phyloP scores from a whole-genome alignment of 2,113 vertebrate genomes.

The Empidonax alnorum region DNA sequence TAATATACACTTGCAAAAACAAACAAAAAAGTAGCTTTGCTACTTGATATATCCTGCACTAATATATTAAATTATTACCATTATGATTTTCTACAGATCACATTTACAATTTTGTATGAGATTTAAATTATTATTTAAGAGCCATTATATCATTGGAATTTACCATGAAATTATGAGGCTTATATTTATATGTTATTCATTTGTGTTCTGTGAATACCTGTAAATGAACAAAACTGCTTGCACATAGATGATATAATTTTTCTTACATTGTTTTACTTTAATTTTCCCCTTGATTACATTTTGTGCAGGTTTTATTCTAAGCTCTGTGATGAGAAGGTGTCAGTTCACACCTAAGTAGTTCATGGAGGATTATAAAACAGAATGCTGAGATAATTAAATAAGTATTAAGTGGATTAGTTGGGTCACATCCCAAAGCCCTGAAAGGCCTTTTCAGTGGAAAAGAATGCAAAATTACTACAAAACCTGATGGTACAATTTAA shows the following conservation, averaged over 20 bases:
- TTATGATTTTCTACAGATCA: neutral
- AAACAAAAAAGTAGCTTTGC: neutral
- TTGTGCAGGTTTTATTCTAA: conserved; percentile 20
- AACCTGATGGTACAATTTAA: neutral
- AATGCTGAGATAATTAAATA: conserved; percentile 34
- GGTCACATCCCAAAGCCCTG: conserved; percentile 20
- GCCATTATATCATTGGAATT: neutral
- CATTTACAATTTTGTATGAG: neutral
- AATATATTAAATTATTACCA: neutral
- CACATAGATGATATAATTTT: neutral
- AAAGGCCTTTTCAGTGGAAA: neutral
- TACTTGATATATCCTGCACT: neutral
- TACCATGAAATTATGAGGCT: neutral
- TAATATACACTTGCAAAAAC: neutral
- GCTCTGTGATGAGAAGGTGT: conserved; percentile 18
- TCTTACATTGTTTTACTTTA: neutral
- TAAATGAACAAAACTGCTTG: neutral
- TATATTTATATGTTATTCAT: neutral
- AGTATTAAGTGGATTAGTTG: conserved; percentile 44
- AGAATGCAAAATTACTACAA: conserved; percentile 18
- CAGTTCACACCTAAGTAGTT: conserved; percentile 36
- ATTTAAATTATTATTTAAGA: neutral
- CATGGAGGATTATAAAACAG: conserved; percentile 36
- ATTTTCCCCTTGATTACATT: conserved; percentile 61
- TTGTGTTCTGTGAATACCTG: neutral